Percentiles rank a stretch among this genome's conserved stretches.
These are phyloP conservation scores for Columba guinea DNA, from an alignment of 2,797 vertebrate species.

Conservation along the genomic window DNA sequence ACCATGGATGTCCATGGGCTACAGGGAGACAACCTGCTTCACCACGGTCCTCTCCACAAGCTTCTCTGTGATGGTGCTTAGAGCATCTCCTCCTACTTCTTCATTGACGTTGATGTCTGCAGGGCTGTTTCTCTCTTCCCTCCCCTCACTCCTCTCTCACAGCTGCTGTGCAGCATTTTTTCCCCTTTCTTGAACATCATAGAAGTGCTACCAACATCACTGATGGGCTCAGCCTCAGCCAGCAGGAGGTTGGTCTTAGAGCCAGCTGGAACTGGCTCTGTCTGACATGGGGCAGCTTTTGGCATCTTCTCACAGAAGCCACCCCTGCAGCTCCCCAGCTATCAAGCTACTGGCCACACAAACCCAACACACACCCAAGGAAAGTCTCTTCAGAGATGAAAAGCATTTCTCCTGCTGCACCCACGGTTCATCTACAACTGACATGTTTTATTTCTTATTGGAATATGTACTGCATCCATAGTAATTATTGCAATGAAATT, in stretches of 20 bases:
- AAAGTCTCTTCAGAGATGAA: not conserved
- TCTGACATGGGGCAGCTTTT: not conserved
- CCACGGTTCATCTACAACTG: not conserved
- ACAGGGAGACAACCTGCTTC: not conserved
- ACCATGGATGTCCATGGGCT: rapidly evolving
- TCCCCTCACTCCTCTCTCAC: not conserved
- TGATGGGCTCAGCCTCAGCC: not conserved
- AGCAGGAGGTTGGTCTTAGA: not conserved
- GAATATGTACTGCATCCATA: not conserved
- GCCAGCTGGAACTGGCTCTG: not conserved
- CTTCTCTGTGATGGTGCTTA: not conserved
- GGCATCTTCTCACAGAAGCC: not conserved
- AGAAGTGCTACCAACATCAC: not conserved
- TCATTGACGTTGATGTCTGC: not conserved
- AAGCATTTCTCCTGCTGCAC: not conserved
- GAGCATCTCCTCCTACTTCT: not conserved
- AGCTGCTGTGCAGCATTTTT: not conserved
- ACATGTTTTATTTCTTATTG: not conserved
- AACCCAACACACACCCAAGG: not conserved
- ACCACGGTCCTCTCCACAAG: rapidly evolving
- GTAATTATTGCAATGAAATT: not conserved
- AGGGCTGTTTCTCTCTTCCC: not conserved
- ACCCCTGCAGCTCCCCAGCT: not conserved
- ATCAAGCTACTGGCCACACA: not conserved
- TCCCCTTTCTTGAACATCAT: not conserved